Conservation (phyloP, 2,888 invertebrate species). For the Baccha elongata region DNA sequence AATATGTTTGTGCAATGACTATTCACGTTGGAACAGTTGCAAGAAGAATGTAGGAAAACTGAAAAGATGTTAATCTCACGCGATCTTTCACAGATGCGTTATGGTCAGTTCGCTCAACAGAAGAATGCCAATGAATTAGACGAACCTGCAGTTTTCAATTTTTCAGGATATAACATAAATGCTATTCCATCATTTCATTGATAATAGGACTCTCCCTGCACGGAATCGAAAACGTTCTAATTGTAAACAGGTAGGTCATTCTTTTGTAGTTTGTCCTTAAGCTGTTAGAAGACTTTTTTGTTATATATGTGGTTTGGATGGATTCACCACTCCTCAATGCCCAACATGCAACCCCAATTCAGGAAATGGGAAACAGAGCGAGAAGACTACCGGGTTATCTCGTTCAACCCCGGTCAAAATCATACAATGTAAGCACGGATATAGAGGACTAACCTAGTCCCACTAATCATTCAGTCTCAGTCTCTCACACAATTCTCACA, state of each 20-base stretch:
- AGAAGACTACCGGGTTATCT: conserved; percentile 5
- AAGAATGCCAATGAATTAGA: not conserved
- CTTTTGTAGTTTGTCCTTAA: not conserved
- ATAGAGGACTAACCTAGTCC: too few species aligned
- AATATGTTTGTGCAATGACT: not conserved
- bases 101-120: not conserved
- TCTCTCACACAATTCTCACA: too few species aligned
- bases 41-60: not conserved
- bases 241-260: not conserved
- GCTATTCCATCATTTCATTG: too few species aligned
- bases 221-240: not conserved
- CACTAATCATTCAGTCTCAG: too few species aligned
- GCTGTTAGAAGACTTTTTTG: conserved; percentile 1
- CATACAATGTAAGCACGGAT: too few species aligned
- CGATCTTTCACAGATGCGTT: not conserved
- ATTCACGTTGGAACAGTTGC: conserved; percentile 1
- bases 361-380: conserved; percentile 9
- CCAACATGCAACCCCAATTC: not conserved
- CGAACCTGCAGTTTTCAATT: too few species aligned
- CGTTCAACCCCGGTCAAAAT: not conserved
- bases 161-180: too few species aligned
- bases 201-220: not conserved
- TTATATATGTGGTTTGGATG: not conserved
- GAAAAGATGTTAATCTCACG: not conserved
- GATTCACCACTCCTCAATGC: not conserved